Conservation (phyloP, 2,113 vertebrate species). For the Pterocles orientalis region DNA sequence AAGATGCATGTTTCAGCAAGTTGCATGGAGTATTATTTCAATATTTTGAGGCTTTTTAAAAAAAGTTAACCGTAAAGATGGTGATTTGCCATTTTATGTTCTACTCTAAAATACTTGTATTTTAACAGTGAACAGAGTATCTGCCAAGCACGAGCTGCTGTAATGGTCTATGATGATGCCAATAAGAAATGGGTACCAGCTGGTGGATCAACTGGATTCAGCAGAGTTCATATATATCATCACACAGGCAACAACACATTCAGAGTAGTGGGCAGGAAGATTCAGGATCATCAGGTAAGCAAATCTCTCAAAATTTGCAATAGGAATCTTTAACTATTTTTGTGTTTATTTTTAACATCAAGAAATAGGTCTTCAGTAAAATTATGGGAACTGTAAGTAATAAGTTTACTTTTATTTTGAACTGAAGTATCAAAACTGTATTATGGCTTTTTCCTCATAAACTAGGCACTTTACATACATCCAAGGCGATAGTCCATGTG, state of each 20-base stretch:
- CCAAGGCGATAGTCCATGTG: not conserved
- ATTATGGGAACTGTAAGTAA: not conserved
- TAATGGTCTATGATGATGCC: conserved; percentile 98
- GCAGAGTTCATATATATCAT: conserved; percentile 98
- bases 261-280: conserved; percentile 97
- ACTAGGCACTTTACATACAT: not conserved
- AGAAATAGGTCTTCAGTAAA: not conserved
- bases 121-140: conserved; percentile 95
- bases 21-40: not conserved
- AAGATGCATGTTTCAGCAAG: not conserved
- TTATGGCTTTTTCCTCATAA: not conserved
- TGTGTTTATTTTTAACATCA: not conserved
- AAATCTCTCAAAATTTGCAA: not conserved
- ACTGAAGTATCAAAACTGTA: not conserved
- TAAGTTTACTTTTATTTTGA: not conserved
- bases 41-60: not conserved
- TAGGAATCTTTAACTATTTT: not conserved
- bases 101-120: conserved; percentile 15
- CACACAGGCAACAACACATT: conserved; percentile 99
- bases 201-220: conserved; percentile 96
- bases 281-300: conserved; percentile 97
- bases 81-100: not conserved
- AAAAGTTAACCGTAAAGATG: not conserved
- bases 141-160: conserved; percentile 97
- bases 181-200: conserved; percentile 99